Base-by-base conservation (phyloP, 2,888 invertebrate species). In the Tholera decimalis region DNA sequence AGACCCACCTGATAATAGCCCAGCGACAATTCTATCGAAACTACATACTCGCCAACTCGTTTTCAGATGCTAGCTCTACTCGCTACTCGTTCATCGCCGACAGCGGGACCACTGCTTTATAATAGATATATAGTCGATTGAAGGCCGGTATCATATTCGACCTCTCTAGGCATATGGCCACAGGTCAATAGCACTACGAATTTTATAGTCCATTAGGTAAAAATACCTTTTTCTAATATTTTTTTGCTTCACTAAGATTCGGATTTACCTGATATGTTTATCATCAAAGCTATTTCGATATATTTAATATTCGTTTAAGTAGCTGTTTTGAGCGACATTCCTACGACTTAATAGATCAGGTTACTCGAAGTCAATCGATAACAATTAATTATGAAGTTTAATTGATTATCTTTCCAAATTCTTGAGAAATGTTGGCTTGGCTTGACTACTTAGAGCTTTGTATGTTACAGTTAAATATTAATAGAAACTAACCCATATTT, bases 181-280 rank as follows among this genome's bases (percentile, higher is more conserved):
- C 53, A 57, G 77, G 77, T 79, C 74, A 79, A 70, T 77, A 79
- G 60, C 77, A 74, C 53, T 24, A 55, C 49, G 20, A n/a, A 59
- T 50, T 50, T 71, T 59, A 57, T 61, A 33, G 26, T 46, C 13
- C 24, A 58, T 44, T 46, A 35, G 11, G 9, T 49, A 63, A 63
- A 54, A 35, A 63, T 49, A 11, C 24, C 37, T 37, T 20, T 46
- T 26, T n/a, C 9, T 11, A 50, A 33, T 22, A 2, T 5, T 15
- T 44, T 69, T 30, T 55, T 47, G 28, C 33, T 37, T 49, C 47
- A 13, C 66, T 33, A 22, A n/a, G 0, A n/a, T 71, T 62, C 13
- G 70, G 66, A 24, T 65, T 71, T 63, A 24, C 55, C 66, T 37
- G 20, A 54, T 41, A 53, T 37, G 11, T 61, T 54, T 67, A 11